Conservation (phyloP, 2,113 vertebrate species). For the Siniperca chuatsi region DNA sequence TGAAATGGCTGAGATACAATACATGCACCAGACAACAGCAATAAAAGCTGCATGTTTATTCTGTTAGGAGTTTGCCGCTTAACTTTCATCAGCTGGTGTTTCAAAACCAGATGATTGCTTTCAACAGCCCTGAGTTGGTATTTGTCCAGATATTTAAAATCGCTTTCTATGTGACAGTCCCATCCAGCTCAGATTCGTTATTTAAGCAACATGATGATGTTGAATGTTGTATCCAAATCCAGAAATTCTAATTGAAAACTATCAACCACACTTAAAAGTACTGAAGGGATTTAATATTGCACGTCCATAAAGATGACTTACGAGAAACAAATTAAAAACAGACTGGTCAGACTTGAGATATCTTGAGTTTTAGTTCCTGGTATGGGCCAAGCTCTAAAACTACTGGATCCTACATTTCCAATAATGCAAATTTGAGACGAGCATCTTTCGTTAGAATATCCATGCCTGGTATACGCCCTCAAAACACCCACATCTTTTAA, state of each 20-base stretch:
- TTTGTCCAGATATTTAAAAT: not conserved
- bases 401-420: too few relatives aligned
- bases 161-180: not conserved
- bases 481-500: too few relatives aligned
- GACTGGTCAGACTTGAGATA: not conserved
- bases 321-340: not conserved
- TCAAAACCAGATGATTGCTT: not conserved
- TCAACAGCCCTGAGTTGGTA: not conserved
- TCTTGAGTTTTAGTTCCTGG: not conserved
- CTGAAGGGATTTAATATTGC: not conserved
- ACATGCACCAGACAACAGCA: slow-evolving; percentile 2
- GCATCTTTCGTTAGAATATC: too few relatives aligned
- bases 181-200: not conserved
- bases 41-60: not conserved
- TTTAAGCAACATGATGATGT: not conserved
- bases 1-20: not conserved
- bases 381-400: too few relatives aligned
- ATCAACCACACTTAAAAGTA: not conserved
- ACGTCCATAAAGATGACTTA: not conserved
- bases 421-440: too few relatives aligned
- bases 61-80: not conserved
- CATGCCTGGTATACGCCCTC: too few relatives aligned
- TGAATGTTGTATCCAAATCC: not conserved
- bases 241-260: not conserved
- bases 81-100: not conserved